Evolutionary conservation across 2,797 vertebrate genomes (phyloP), one percentile per base, ranked within the genome.

Genomic region (Macropodus opercularis): DNA sequence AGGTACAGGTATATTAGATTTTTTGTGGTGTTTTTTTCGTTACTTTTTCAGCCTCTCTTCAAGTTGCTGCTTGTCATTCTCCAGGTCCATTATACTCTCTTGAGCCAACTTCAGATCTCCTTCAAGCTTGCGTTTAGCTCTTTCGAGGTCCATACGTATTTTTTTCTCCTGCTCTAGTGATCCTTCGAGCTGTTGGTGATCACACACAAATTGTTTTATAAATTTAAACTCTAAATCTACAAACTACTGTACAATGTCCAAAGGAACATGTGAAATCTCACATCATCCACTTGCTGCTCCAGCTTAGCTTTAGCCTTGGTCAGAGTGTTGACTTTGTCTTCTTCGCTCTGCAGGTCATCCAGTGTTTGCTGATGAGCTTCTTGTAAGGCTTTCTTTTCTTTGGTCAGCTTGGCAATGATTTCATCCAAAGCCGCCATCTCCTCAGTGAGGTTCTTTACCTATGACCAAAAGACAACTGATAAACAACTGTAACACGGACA

Each of bases 151-250:
- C 93, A 96, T 95, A 2, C 95, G 85, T 2, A 96, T 43, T 71
- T 96, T 96, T 69, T 96, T 96, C 64, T 96, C 95, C 73, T 96
- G 95, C 43, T 96, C 95, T 47, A 96, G 69, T 5, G 94, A 95
- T 0, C 94, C 93, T 58, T 96, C 95, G 0, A 96, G 90, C 94
- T 93, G 77, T 78, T 59, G 54, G 66, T 41, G 10, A 35, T 75
- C 47, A 88, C 79, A 42, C 83, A 77, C 56, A 60, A 70, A 24
- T 74, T 79, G 10, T 4, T n/a, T 40, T 22, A 55, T 8, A 12
- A 10, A 12, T 9, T 32, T 32, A 27, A n/a, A n/a, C n/a, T n/a
- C n/a, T n/a, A n/a, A n/a, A n/a, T n/a, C n/a, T 32, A 29, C 11
- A 4, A 27, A 27, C 11, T 29, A 1, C 11, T 29, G 11, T 8